phyloP scores from a whole-genome alignment of 2,797 vertebrate species.

The Avahi laniger region DNA sequence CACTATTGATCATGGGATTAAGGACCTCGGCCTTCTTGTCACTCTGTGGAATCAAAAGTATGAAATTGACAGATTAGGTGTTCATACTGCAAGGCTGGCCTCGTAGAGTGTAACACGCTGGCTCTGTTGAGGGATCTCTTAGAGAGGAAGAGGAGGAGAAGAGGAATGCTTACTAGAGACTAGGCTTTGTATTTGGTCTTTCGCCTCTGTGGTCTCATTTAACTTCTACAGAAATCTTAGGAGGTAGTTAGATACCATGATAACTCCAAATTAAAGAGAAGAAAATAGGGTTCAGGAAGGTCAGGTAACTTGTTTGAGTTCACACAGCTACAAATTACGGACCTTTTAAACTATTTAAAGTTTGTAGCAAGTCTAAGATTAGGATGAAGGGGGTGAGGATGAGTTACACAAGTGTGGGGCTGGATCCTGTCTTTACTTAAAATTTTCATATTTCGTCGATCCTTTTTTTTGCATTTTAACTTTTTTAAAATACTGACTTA shows the following conservation, averaged over 20 bases:
- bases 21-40: conserved; percentile 94
- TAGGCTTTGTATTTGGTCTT: not conserved
- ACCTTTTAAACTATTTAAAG: not conserved
- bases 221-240: not conserved
- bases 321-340: not conserved
- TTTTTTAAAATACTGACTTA: conserved; percentile 8
- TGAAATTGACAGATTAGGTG: conserved; percentile 65
- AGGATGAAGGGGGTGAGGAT: not conserved
- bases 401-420: not conserved
- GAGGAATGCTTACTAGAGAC: not conserved
- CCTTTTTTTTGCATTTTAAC: not conserved
- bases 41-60: conserved; percentile 86
- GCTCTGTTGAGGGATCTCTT: not conserved
- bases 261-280: not conserved
- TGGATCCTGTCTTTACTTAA: not conserved
- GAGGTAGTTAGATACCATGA: not conserved
- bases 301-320: not conserved
- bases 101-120: not conserved
- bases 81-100: not conserved
- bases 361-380: not conserved
- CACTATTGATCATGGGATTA: conserved; percentile 92
- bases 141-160: not conserved
- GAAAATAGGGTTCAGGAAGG: not conserved
- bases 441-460: not conserved
- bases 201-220: not conserved